These are phyloP conservation scores for Zelleria hepariella DNA, from an alignment of 2,888 invertebrate species.

Conservation along the genomic window DNA sequence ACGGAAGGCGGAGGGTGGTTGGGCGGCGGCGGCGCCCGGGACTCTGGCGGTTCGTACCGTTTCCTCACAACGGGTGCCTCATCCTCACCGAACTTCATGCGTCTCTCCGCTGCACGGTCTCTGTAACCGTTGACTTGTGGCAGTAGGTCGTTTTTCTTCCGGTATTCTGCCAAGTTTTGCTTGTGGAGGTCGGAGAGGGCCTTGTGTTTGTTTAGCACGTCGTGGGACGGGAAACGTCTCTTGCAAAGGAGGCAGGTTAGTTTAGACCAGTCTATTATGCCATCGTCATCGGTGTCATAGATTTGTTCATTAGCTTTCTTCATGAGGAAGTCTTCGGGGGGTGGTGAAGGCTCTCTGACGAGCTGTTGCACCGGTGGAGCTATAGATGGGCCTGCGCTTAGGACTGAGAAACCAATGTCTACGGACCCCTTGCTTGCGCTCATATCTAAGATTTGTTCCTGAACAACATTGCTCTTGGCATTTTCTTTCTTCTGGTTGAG, in stretches of 20 bases:
- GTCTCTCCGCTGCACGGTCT: constrained; percentile 95
- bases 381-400: constrained; percentile 78
- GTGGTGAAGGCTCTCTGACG: constrained; percentile 39
- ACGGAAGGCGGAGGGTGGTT: constrained; percentile 75
- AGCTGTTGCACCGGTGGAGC: constrained; percentile 26
- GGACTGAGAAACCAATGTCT: constrained; percentile 93
- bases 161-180: constrained; percentile 79
- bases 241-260: constrained; percentile 96
- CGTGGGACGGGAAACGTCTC: constrained; percentile 91
- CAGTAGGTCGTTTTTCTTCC: constrained; percentile 48
- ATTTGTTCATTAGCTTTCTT: constrained; percentile 66
- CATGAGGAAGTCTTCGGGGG: constrained; percentile 50
- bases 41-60: constrained; percentile 49
- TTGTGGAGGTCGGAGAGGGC: constrained; percentile 96
- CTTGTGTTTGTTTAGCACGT: constrained; percentile 91
- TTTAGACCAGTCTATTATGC: constrained; percentile 89
- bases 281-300: constrained; percentile 78
- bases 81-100: constrained; percentile 93
- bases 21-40: constrained; percentile 62
- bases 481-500: constrained; percentile 95
- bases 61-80: constrained; percentile 73
- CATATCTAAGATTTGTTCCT: constrained; percentile 57
- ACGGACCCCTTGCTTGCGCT: constrained; percentile 81
- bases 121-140: constrained; percentile 76
- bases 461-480: constrained; percentile 54